Percentiles rank a stretch among this genome's conserved stretches.
Evolutionary conservation across 2,113 vertebrate genomes (phyloP).

Genomic region (Neolamprologus cancellatus): DNA sequence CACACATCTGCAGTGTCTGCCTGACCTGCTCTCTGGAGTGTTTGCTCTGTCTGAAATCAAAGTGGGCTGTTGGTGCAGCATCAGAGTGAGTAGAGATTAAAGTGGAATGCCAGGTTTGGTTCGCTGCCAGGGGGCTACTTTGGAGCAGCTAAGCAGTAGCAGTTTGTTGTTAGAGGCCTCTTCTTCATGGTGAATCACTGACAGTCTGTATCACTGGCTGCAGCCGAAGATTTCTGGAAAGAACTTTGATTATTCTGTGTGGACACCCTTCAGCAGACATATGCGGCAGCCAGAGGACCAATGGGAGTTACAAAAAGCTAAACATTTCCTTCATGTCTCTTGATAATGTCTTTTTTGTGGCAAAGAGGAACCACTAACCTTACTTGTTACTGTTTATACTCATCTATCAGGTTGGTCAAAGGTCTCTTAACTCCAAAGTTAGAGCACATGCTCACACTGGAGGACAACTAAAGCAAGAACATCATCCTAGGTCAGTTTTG

Average conservation of each 20-base stretch:
- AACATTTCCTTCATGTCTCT: not conserved
- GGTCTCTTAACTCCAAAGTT: not conserved
- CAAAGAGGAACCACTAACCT: not conserved
- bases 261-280: not conserved
- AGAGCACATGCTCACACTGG: not conserved
- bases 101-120: not conserved
- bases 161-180: not conserved
- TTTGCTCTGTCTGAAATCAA: conserved; percentile 11
- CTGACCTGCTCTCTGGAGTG: not conserved
- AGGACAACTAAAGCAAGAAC: not conserved
- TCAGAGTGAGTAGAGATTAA: conserved; percentile 16
- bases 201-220: not conserved
- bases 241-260: not conserved
- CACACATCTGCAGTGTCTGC: not conserved
- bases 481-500: rapidly evolving
- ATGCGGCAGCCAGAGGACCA: not conserved
- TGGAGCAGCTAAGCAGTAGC: not conserved
- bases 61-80: conserved; percentile 3
- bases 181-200: conserved; percentile 11
- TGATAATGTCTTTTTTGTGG: not conserved
- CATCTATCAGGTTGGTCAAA: not conserved
- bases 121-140: conserved; percentile 20
- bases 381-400: not conserved
- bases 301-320: not conserved
- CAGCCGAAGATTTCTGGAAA: not conserved